Conservation (phyloP, 2,888 invertebrate species). For the Cyaniris semiargus region DNA sequence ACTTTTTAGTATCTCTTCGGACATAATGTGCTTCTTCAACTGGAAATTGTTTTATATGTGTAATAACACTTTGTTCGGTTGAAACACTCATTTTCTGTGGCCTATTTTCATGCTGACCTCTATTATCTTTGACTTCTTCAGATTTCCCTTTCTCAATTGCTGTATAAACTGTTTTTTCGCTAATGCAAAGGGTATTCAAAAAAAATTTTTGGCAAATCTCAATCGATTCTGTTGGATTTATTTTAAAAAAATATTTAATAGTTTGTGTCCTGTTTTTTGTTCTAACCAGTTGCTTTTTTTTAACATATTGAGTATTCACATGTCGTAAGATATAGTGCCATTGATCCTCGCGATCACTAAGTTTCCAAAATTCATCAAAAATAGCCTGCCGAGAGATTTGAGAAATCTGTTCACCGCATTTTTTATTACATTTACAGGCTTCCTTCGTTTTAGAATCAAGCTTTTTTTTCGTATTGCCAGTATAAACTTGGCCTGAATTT, state of each 20-base stretch:
- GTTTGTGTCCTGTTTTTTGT: not conserved
- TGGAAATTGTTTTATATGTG: conserved; percentile 7
- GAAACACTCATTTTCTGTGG: not conserved
- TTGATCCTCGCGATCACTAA: not conserved
- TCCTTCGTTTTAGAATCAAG: too few species aligned
- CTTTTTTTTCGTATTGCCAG: not conserved
- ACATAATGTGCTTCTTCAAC: conserved; percentile 13
- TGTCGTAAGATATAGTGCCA: not conserved
- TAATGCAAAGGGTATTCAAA: not conserved
- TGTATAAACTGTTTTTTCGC: conserved; percentile 1
- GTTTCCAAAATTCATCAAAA: conserved; percentile 4
- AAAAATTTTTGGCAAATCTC: not conserved
- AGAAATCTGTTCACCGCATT: not conserved
- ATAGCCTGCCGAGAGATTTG: not conserved
- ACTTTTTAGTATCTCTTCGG: not conserved
- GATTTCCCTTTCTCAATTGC: too few species aligned
- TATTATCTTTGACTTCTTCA: not conserved
- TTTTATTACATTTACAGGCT: not conserved
- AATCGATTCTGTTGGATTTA: not conserved
- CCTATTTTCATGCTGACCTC: not conserved
- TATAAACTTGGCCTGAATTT: conserved; percentile 1
- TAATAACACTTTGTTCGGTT: not conserved
- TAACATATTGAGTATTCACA: not conserved
- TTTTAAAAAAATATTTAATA: not conserved
- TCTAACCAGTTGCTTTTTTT: not conserved